Percentiles rank a stretch among this genome's conserved stretches.
Evolutionary conservation across 2,113 vertebrate species (phyloP).

Genomic region (Vombatus ursinus): DNA sequence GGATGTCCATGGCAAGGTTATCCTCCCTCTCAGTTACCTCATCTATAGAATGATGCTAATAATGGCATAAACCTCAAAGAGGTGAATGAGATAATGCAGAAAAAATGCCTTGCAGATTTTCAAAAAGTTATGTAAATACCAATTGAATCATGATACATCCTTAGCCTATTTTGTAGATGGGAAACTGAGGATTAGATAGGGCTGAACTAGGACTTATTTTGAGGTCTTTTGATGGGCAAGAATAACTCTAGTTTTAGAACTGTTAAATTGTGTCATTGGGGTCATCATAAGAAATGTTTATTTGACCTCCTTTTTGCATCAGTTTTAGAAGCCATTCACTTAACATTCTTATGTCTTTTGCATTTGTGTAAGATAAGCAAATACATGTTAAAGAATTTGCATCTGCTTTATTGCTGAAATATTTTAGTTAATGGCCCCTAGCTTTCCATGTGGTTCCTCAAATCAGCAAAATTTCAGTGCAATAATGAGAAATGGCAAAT

Average conservation of each 20-base stretch:
- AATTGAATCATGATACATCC: not conserved
- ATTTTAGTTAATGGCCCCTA: constrained; percentile 68
- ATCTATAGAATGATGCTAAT: not conserved
- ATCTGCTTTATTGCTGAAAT: constrained; percentile 55
- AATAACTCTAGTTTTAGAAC: not conserved
- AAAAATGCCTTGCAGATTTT: not conserved
- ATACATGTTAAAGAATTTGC: constrained; percentile 37
- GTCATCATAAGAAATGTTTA: constrained; percentile 47
- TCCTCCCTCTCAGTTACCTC: not conserved
- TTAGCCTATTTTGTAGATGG: not conserved
- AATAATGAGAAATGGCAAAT: constrained; percentile 58
- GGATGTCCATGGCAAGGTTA: not conserved
- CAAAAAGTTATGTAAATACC: not conserved
- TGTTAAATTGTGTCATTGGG: not conserved
- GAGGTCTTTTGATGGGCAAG: not conserved
- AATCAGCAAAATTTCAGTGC: constrained; percentile 69
- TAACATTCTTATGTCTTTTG: constrained; percentile 57
- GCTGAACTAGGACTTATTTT: not conserved
- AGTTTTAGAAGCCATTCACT: constrained; percentile 52
- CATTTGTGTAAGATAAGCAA: constrained; percentile 2
- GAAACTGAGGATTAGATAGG: not conserved
- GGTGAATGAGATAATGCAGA: not conserved
- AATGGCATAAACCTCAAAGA: not conserved
- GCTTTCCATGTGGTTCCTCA: constrained; percentile 70
- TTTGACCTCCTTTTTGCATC: constrained; percentile 21